Conservation (phyloP, 2,888 invertebrate genomes). For the Acanthococcus lagerstroemiae region DNA sequence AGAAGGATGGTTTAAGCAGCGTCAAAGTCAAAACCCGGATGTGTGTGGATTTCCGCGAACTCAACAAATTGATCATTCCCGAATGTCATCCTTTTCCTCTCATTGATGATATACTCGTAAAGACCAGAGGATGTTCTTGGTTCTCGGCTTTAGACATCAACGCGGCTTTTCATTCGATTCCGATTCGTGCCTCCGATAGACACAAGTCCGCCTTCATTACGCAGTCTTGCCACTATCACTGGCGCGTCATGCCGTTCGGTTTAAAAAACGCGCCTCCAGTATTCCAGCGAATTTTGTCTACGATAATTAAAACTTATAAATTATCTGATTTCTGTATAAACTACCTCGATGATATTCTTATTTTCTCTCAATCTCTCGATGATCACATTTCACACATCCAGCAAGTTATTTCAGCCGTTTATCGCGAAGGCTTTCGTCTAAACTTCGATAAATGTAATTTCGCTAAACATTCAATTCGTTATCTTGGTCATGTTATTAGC, state of each 20-base stretch:
- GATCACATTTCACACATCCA: neutral
- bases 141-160: neutral
- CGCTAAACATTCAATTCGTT: neutral
- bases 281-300: neutral
- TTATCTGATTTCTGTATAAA: neutral
- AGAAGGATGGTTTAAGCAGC: neutral
- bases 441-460: neutral
- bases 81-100: neutral
- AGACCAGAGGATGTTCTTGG: neutral
- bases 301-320: neutral
- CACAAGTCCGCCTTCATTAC: neutral
- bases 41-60: neutral
- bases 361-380: neutral
- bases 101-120: too few relatives aligned
- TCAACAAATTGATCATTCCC: neutral
- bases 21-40: neutral
- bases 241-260: neutral
- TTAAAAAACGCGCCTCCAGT: neutral
- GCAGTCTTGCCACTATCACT: neutral
- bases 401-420: neutral
- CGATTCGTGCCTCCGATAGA: neutral
- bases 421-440: neutral
- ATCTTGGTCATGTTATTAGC: neutral
- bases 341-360: neutral
- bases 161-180: neutral